These are phyloP conservation scores for Drosophila yakuba DNA, from an alignment of 1,140 invertebrate species.

Conservation along the genomic window DNA sequence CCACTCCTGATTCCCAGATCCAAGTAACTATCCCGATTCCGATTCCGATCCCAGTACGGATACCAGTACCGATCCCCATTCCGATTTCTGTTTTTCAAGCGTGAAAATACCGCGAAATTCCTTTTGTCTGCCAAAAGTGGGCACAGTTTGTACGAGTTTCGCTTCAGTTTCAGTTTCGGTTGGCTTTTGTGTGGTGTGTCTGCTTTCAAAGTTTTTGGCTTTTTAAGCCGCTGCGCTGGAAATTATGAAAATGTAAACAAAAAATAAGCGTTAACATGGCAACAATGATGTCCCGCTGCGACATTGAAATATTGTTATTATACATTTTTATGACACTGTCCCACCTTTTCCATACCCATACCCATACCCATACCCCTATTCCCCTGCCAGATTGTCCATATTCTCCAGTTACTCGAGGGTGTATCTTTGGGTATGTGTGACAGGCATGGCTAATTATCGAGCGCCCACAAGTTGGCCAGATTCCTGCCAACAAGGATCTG, in stretches of 20 bases:
- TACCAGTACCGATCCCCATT: neutral
- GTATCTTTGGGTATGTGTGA: constrained; percentile 7
- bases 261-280: constrained; percentile 84
- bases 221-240: constrained; percentile 31
- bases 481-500: constrained; percentile 18
- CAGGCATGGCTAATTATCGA: constrained; percentile 39
- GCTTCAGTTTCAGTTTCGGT: constrained; percentile 2
- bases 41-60: no score
- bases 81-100: constrained; percentile 52
- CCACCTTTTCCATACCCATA: constrained; percentile 28
- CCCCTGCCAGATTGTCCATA: no score
- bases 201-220: constrained; percentile 28
- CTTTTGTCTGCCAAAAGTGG: constrained; percentile 32
- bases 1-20: constrained; percentile 10
- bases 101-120: constrained; percentile 84
- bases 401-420: neutral
- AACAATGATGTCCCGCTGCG: constrained; percentile 83
- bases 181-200: constrained; percentile 10
- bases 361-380: neutral
- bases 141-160: neutral
- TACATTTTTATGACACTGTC: constrained; percentile 80
- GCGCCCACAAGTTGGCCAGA: constrained; percentile 17
- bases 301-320: constrained; percentile 84
- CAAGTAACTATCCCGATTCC: no score
- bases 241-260: constrained; percentile 77